Percentiles rank a stretch among this genome's conserved stretches.
These are phyloP conservation scores for Mustela nigripes DNA, from an alignment of 2,113 vertebrate genomes.

Conservation along the genomic window DNA sequence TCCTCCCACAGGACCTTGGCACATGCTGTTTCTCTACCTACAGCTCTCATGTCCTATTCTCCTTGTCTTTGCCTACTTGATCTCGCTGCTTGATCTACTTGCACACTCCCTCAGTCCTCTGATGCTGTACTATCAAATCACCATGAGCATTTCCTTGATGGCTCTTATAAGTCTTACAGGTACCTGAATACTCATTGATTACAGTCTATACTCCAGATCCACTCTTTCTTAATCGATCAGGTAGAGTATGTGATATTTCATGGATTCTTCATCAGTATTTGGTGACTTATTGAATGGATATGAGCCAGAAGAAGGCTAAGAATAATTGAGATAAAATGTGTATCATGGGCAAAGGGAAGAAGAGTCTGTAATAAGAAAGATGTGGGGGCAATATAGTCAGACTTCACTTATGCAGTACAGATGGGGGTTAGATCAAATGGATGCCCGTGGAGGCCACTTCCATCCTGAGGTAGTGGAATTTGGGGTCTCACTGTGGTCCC, in stretches of 20 bases:
- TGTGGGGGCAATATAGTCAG: neutral
- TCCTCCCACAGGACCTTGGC: neutral
- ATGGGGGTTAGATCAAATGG: neutral
- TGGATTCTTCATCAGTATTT: neutral
- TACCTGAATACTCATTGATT: neutral
- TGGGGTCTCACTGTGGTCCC: neutral
- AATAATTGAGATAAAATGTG: neutral
- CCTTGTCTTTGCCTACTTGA: neutral
- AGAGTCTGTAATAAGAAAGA: neutral
- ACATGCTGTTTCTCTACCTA: neutral
- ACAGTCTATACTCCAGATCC: neutral
- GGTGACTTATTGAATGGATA: neutral
- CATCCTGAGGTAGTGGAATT: neutral
- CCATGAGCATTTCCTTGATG: neutral
- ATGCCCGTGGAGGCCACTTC: neutral
- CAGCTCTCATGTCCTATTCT: neutral
- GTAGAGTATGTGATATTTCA: neutral
- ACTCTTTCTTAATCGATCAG: neutral
- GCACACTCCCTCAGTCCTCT: neutral
- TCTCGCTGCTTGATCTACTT: neutral
- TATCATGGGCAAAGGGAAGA: neutral
- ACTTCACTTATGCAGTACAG: neutral
- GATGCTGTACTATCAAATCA: neutral
- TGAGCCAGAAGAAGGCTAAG: neutral
- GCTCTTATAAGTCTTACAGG: neutral